Base-by-base conservation (phyloP, 1,140 invertebrate genomes). In the Capitella teleta region DNA sequence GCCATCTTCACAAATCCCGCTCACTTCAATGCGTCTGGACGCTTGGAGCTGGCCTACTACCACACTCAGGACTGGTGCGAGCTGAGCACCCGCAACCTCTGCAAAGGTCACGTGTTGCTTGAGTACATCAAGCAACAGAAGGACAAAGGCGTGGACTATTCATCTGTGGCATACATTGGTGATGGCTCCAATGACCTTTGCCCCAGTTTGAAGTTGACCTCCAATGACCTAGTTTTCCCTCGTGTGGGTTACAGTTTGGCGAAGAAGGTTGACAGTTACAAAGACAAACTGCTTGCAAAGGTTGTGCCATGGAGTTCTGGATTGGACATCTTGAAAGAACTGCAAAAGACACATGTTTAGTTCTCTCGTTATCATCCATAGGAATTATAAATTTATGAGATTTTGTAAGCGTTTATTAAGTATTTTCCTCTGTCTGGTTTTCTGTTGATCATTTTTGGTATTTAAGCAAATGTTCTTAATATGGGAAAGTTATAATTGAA, bases 111-210 rank as follows among this genome's bases (percentile, higher is more conserved):
- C 50, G 81, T 87, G 21, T 58, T 57, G 14, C 73, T 82, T 53
- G 73, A 77, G 40, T 83, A 82, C 61, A 69, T 86, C 1, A 61
- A 73, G 25, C 51, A 74, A 21, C 70, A 77, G 51, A 63, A 62
- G 28, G 54, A 68, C 0, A 67, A 76, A 28, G 79, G 78, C 28
- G 56, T 76, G 1, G 48, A 58, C 3, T 87, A 80, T 61, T 65
- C 76, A 19, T 74, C 64, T 50, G 68, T 86, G 8, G 70, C 78
- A 1, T 87, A 86, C 59, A 69, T 83, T 14, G 85, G 86, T 1
- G 86, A 88, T 75, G 86, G 86, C 2, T 68, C 66, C 25, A 87
- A 87, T 70, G 85, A 88, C 64, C 75, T 84, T 12, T 88, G 85
- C 62, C 84, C 86, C 0, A 74, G 82, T 49, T 62, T 86, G 26